Evolutionary conservation across 2,888 invertebrate species (phyloP).

Genomic region (Ophion costatus): DNA sequence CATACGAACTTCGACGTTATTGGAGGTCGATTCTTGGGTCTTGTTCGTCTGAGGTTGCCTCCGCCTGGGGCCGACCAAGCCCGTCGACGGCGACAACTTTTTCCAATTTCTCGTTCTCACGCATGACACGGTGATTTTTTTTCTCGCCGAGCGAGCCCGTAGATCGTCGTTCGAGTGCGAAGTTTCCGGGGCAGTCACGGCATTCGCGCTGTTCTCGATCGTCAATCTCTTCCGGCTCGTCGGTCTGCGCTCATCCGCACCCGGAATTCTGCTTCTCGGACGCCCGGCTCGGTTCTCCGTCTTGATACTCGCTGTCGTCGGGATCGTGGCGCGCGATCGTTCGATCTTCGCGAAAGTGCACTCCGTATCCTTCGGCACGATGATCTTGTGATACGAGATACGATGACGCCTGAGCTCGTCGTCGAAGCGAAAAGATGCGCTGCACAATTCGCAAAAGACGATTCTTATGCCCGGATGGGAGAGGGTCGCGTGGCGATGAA

Average conservation of each 20-base stretch:
- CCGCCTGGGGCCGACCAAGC: background rate
- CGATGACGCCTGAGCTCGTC: slow-evolving; percentile 49
- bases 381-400: slow-evolving; percentile 34
- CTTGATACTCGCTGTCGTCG: background rate
- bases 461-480: slow-evolving; percentile 51
- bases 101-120: background rate
- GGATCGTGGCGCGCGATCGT: background rate
- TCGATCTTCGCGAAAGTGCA: slow-evolving; percentile 7
- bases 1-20: slow-evolving; percentile 48
- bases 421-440: slow-evolving; percentile 53
- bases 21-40: background rate
- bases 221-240: background rate
- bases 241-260: background rate
- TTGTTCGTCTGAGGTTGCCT: slow-evolving; percentile 18
- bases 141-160: background rate
- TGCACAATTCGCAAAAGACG: slow-evolving; percentile 64
- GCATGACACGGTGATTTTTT: background rate
- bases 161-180: background rate
- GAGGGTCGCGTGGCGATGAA: slow-evolving; percentile 60
- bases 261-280: background rate
- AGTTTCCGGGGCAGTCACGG: background rate
- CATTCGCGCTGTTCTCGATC: background rate
- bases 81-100: background rate
- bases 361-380: background rate
- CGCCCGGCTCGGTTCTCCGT: background rate